Evolutionary conservation across 2,113 vertebrate genomes (phyloP).

Genomic region (Pheucticus melanocephalus): DNA sequence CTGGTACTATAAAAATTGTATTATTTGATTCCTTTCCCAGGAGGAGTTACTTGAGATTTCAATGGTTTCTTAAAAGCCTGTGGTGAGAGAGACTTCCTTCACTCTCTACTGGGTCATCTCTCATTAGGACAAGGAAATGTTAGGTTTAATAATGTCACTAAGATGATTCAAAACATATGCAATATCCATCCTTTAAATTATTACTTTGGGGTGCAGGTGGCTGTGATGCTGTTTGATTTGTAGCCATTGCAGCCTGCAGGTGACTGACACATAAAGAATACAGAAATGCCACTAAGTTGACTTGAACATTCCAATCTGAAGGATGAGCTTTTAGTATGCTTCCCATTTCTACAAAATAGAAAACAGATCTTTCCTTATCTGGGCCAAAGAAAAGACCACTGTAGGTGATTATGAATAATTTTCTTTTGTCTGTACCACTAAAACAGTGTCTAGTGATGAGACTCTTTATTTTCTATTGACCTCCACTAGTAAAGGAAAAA

Average conservation of each 20-base stretch:
- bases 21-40: slow-evolving; percentile 51
- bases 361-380: background rate
- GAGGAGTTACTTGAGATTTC: slow-evolving; percentile 38
- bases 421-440: background rate
- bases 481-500: background rate
- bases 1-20: background rate
- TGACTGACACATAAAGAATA: slow-evolving; percentile 1
- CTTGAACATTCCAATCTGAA: slow-evolving; percentile 17
- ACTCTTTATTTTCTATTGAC: background rate
- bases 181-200: slow-evolving; percentile 56
- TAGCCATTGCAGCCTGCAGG: background rate
- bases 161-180: background rate
- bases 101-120: background rate
- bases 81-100: slow-evolving; percentile 33
- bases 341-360: background rate
- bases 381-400: background rate
- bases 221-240: slow-evolving; percentile 43
- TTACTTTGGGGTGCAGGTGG: slow-evolving; percentile 13
- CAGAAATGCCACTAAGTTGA: background rate
- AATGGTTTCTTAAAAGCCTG: slow-evolving; percentile 48
- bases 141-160: background rate
- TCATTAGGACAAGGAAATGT: slow-evolving; percentile 29
- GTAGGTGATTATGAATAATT: background rate
- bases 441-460: background rate
- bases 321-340: background rate